Conservation (phyloP, 2,797 vertebrate species). For the Myripristis jacobus region DNA sequence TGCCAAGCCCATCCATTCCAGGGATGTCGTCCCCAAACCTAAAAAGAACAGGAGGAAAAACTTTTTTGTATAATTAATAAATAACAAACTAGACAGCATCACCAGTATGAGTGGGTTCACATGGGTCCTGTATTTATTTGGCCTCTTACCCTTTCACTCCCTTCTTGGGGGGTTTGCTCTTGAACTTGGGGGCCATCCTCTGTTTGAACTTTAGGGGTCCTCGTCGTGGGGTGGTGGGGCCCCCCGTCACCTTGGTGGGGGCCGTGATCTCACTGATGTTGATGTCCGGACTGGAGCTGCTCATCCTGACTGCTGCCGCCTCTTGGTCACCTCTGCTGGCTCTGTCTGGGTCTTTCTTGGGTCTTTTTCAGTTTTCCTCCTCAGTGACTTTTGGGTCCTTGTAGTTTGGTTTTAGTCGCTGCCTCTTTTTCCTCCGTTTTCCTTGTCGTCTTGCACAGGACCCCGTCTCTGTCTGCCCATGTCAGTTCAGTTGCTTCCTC, state of each 20-base stretch:
- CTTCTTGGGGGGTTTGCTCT: slow-evolving; percentile 86
- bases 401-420: too few species aligned
- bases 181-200: slow-evolving; percentile 87
- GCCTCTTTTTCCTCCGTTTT: too few species aligned
- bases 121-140: too few species aligned
- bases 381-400: too few species aligned
- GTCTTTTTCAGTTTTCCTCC: background rate
- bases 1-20: slow-evolving; percentile 87
- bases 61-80: background rate
- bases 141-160: slow-evolving; percentile 50
- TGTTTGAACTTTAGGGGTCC: slow-evolving; percentile 90
- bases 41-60: slow-evolving; percentile 12
- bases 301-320: background rate
- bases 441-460: background rate
- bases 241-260: slow-evolving; percentile 55
- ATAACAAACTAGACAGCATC: background rate
- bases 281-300: background rate
- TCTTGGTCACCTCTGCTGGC: background rate
- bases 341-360: background rate
- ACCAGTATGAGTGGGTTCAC: too few species aligned
- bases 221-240: slow-evolving; percentile 79
- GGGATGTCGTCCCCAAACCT: slow-evolving; percentile 88
- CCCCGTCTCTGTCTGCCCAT: background rate
- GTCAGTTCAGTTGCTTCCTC: background rate
- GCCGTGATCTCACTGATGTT: slow-evolving; percentile 8